Evolutionary conservation across 2,797 vertebrate genomes (phyloP), one percentile per base, ranked within the genome.

Genomic region (Melanogrammus aeglefinus): DNA sequence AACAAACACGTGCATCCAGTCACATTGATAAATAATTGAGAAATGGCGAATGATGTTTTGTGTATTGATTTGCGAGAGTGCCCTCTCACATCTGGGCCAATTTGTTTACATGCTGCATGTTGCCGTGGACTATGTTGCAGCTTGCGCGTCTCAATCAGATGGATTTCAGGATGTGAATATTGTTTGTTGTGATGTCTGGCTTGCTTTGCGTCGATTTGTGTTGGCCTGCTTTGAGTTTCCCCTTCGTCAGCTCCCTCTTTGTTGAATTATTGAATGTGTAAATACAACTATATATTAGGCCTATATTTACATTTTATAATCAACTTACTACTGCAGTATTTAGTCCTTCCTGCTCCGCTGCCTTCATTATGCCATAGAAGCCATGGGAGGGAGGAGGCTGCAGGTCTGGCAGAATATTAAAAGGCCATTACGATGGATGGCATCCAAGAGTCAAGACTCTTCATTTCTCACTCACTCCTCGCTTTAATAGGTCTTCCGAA

Each of bases 401-500:
- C 13, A 69, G 2, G 63, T 7, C 63, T 69, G 63, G 63, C n/a
- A 69, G 63, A 24, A 69, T 27, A 69, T 69, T 69, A 69, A 69
- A 69, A 69, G 63, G n/a, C 63, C 63, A 69, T 69, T 69, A 69
- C 6, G 9, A 27, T 69, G 63, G 63, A 69, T 27, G 63, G 24
- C 63, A n/a, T 69, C 63, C 63, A 69, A 27, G 63, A 69, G 63
- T 27, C 63, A 69, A 69, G 63, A 27, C 63, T 69, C 63, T 69
- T 69, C 9, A 24, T 27, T 69, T 69, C 24, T 27, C 63, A 69
- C 63, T 69, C 63, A 27, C 63, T 69, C 63, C n/a, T 24, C 8
- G 63, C 2, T 69, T 69, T 69, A 69, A 69, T 69, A 27, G 63
- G n/a, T 24, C 27, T 69, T 27, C 63, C 29, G n/a, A 69, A 69